These are phyloP conservation scores for Callionymus lyra DNA, from an alignment of 2,113 vertebrate genomes.

Conservation along the genomic window DNA sequence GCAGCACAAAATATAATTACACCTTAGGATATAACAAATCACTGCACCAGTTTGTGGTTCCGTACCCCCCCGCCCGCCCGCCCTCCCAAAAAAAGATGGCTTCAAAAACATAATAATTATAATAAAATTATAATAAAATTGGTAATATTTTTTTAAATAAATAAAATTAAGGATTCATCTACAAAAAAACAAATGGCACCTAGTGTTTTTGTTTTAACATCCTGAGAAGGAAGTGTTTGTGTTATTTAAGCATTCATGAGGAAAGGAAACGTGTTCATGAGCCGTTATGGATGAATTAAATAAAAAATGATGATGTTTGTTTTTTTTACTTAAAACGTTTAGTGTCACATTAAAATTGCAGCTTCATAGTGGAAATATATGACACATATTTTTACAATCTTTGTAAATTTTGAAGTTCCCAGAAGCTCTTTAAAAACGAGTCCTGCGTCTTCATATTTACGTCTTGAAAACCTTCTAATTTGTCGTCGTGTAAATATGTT, in stretches of 20 bases:
- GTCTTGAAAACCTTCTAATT: too few species aligned
- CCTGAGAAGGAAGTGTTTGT: conserved; percentile 50
- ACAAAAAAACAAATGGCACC: conserved; percentile 36
- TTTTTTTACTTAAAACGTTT: too few species aligned
- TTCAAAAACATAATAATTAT: conserved; percentile 38
- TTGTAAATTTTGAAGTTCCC: too few species aligned
- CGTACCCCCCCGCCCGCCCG: too few species aligned
- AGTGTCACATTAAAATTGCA: too few species aligned
- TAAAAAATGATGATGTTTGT: too few species aligned
- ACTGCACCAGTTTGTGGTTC: conserved; percentile 55
- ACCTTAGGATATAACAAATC: conserved; percentile 65
- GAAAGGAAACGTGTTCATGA: too few species aligned
- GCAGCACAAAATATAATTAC: conserved; percentile 69
- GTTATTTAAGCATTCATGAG: conserved; percentile 23
- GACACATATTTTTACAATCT: too few species aligned
- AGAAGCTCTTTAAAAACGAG: too few species aligned
- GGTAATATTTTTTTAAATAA: conserved; percentile 60
- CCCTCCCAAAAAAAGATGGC: conserved; percentile 49
- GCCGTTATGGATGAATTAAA: conserved; percentile 17
- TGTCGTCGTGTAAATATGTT: too few species aligned
- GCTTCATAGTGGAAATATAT: too few species aligned
- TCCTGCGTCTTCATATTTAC: too few species aligned
- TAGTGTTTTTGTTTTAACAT: conserved; percentile 41
- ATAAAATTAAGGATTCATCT: conserved; percentile 55
- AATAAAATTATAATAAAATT: conserved; percentile 22